These are phyloP conservation scores for Aphyosemion australe DNA, from an alignment of 2,113 vertebrate genomes.

Conservation along the genomic window DNA sequence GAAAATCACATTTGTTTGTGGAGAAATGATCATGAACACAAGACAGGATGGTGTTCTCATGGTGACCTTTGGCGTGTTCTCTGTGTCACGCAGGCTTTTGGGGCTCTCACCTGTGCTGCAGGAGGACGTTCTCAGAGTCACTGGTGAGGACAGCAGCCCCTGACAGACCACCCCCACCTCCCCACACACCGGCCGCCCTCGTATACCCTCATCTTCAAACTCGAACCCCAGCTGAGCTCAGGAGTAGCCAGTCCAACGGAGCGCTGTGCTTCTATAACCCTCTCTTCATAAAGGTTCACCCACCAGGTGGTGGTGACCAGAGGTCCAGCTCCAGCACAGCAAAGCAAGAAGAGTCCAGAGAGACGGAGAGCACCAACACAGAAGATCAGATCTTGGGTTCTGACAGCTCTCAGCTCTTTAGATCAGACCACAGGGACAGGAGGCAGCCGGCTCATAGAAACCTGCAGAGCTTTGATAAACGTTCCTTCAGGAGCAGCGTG, in stretches of 20 bases:
- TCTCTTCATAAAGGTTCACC: conserved; percentile 91
- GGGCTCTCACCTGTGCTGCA: conserved; percentile 81
- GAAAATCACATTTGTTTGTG: no score
- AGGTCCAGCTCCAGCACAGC: conserved; percentile 43
- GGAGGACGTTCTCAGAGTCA: conserved; percentile 69
- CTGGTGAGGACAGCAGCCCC: conserved; percentile 53
- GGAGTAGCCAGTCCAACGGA: conserved; percentile 89
- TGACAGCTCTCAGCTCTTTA: neutral
- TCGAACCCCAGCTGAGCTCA: conserved; percentile 87
- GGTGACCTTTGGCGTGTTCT: conserved; percentile 1
- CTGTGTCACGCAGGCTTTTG: conserved; percentile 85
- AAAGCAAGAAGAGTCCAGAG: conserved; percentile 11
- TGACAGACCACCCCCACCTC: conserved; percentile 47
- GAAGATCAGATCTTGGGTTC: neutral
- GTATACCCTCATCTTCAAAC: conserved; percentile 78
- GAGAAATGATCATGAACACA: neutral
- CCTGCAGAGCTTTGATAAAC: conserved; percentile 1
- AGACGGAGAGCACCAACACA: neutral
- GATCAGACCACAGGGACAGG: neutral
- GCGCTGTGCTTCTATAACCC: conserved; percentile 97
- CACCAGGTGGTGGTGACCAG: conserved; percentile 71
- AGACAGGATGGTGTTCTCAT: neutral
- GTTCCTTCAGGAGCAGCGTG: neutral
- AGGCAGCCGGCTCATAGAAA: neutral
- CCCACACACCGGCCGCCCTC: conserved; percentile 65